Conservation (phyloP, 2,888 invertebrate genomes). For the Smittia aterrima region DNA sequence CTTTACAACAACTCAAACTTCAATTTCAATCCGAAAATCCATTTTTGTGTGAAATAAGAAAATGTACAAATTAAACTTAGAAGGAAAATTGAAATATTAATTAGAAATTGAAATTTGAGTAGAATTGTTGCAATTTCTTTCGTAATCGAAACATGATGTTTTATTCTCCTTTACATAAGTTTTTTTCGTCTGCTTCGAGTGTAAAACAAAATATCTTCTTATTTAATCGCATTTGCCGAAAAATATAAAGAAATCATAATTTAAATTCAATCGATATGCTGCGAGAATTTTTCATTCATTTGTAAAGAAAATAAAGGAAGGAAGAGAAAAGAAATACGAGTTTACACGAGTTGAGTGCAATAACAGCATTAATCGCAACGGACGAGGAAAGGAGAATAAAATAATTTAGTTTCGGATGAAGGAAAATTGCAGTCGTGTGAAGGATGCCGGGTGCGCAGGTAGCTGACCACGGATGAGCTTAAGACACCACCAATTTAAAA, state of each 20-base stretch:
- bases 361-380: not conserved
- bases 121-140: too few relatives aligned
- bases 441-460: constrained; percentile 32
- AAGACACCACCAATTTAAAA: constrained; percentile 32
- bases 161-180: too few relatives aligned
- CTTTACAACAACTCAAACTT: too few relatives aligned
- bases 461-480: constrained; percentile 38
- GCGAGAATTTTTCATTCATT: constrained; percentile 15
- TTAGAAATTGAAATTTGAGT: too few relatives aligned
- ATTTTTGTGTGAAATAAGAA: too few relatives aligned
- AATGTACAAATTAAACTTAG: too few relatives aligned
- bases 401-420: constrained; percentile 11
- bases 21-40: too few relatives aligned
- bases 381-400: not conserved
- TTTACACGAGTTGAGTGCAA: not conserved
- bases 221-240: not conserved
- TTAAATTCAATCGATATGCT: constrained; percentile 26
- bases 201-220: too few relatives aligned
- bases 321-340: not conserved
- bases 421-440: constrained; percentile 31
- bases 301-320: not conserved
- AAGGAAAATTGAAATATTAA: too few relatives aligned
- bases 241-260: not conserved
- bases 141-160: too few relatives aligned
- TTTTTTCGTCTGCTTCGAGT: too few relatives aligned